Evolutionary conservation across 2,888 invertebrate genomes (phyloP), one percentile per base, ranked within the genome.

Genomic region (Linyphia triangularis): DNA sequence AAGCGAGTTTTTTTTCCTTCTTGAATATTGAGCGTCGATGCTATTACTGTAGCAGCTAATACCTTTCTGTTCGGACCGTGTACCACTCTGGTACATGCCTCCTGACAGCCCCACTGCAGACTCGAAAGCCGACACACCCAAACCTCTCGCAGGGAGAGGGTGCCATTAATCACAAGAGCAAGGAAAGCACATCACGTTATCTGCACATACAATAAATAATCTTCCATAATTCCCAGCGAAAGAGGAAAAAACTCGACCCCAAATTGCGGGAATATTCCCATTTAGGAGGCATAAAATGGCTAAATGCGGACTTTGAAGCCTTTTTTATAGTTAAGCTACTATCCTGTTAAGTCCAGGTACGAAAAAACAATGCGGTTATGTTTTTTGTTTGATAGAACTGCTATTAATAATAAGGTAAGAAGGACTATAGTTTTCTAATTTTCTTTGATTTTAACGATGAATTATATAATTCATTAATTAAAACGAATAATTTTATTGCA

Each of bases 131-230:
- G 85, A 86, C 85, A 86, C 85, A 86, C 85, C 85, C 85, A 86
- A n/a, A 79, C 70, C 73, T 33, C 79, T 79, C 79, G 51, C 13
- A 24, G 59, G 61, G 43, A 70, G 78, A 78, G 43, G 51, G 69
- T 85, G 59, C 79, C 79, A 86, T 86, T 86, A 86, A 86, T 86
- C 85, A 86, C 78, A 73, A 9, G 30, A 70, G 79, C 40, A 79
- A 85, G 85, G 79, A 85, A 86, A 72, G 65, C 79, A 86, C 79
- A 86, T 79, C 85, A 86, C 85, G 85, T 86, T 86, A 86, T 86
- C 85, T 86, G 33, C 61, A 72, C 79, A 86, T 86, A 86, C 85
- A 79, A 86, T 86, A 86, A 86, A 86, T 86, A 86, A 86, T 86
- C 85, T 79, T 79, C 85, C 59, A 85, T 85, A 85, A 85, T 85